phyloP scores from a whole-genome alignment of 2,888 invertebrate species.

The Clistopyga incitator region DNA sequence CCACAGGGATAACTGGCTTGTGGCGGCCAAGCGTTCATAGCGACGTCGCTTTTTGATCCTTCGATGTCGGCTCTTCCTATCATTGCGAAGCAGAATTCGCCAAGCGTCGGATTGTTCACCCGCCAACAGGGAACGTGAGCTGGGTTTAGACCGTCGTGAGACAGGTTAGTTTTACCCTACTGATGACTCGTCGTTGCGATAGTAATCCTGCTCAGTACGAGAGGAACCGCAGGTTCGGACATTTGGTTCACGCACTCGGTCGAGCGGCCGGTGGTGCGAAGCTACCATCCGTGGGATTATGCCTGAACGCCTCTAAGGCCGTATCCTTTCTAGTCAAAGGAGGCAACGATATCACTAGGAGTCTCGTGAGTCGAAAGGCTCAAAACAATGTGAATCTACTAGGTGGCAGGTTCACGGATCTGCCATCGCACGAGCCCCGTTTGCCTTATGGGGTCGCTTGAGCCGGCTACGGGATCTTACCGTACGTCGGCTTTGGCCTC shows the following conservation, averaged over 20 bases:
- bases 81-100: constrained; percentile 90
- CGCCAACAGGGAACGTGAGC: constrained; percentile 88
- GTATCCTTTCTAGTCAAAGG: constrained; percentile 87
- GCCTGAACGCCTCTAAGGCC: constrained; percentile 87
- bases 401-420: constrained; percentile 65
- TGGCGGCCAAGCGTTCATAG: constrained; percentile 88
- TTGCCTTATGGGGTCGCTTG: constrained; percentile 65
- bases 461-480: constrained; percentile 38
- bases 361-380: constrained; percentile 85
- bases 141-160: constrained; percentile 89
- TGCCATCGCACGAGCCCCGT: constrained; percentile 69
- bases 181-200: constrained; percentile 85
- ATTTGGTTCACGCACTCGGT: constrained; percentile 87
- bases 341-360: constrained; percentile 84
- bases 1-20: constrained; percentile 90
- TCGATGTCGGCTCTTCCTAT: constrained; percentile 92
- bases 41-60: constrained; percentile 90
- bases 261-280: constrained; percentile 88
- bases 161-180: constrained; percentile 86
- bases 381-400: constrained; percentile 83
- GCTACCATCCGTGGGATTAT: constrained; percentile 88
- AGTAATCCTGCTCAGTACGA: constrained; percentile 85
- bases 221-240: constrained; percentile 81
- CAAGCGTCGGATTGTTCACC: constrained; percentile 91
- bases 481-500: too few species aligned